A percentile compares a stretch with the other conserved stretches of the same genome.
These are phyloP conservation scores for Epirrhoe alternata DNA, from an alignment of 2,888 invertebrate species.

Conservation along the genomic window DNA sequence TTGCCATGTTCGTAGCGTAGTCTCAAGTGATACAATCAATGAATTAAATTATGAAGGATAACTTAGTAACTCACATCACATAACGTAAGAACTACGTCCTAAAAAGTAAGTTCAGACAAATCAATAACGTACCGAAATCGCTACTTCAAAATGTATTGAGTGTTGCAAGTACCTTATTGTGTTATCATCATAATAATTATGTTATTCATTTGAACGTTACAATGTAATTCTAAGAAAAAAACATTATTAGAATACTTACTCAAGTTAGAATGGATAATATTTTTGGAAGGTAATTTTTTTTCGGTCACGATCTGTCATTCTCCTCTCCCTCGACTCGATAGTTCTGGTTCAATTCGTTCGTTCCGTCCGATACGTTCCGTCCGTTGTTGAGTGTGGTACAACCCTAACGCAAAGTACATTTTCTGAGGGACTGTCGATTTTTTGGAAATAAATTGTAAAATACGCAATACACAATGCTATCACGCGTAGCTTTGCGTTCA, in stretches of 20 bases:
- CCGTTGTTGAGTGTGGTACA: conserved; percentile 30
- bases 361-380: not conserved
- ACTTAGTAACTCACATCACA: too few species aligned
- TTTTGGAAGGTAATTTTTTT: too few species aligned
- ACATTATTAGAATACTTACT: not conserved
- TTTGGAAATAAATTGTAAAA: conserved; percentile 57
- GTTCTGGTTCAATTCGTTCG: too few species aligned
- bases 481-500: conserved; percentile 88
- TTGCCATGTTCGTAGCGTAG: conserved; percentile 58
- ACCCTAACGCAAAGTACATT: conserved; percentile 72
- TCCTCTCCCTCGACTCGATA: not conserved
- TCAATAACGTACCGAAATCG: not conserved
- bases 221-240: not conserved
- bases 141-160: not conserved
- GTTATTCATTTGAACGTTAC: not conserved
- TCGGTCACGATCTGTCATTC: not conserved
- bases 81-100: not conserved
- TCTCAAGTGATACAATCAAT: conserved; percentile 2
- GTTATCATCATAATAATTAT: not conserved
- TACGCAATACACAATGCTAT: conserved; percentile 85
- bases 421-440: conserved; percentile 64
- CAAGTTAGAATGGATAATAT: too few species aligned
- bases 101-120: not conserved
- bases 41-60: not conserved
- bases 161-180: not conserved